Conservation (phyloP, 1,140 invertebrate genomes). For the Megathymus violae region DNA sequence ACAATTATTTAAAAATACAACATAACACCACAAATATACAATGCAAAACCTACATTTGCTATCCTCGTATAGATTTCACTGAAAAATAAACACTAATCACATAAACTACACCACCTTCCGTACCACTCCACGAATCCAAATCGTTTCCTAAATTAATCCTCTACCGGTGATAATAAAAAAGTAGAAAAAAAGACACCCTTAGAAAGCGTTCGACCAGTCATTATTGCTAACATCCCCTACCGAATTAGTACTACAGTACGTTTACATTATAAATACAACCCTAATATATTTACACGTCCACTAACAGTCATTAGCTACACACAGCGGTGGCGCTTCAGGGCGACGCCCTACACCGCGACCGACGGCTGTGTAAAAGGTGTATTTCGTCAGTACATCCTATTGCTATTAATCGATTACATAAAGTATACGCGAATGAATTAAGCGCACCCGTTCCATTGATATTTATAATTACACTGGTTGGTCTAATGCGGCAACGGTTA, state of each 20-base stretch:
- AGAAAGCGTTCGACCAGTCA: conserved; percentile 69
- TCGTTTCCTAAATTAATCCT: conserved; percentile 39
- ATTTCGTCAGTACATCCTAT: conserved; percentile 12
- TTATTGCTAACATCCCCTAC: conserved; percentile 75
- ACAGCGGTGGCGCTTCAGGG: conserved; percentile 17
- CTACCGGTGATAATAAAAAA: conserved; percentile 42
- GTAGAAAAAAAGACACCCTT: conserved; percentile 44
- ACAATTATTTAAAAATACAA: background rate
- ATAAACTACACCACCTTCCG: no score
- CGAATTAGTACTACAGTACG: conserved; percentile 52
- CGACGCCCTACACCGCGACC: conserved; percentile 15
- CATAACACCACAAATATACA: background rate
- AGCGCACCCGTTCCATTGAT: background rate
- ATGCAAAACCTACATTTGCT: background rate
- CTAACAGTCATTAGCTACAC: conserved; percentile 72
- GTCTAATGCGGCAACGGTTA: background rate
- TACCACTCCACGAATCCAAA: conserved; percentile 22
- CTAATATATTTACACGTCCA: conserved; percentile 74
- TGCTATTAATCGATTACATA: conserved; percentile 16
- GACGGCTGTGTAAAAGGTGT: conserved; percentile 20
- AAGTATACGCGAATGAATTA: background rate
- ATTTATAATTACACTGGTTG: conserved; percentile 3
- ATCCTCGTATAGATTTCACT: background rate
- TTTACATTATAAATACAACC: conserved; percentile 68
- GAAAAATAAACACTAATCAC: background rate